Base-by-base conservation (phyloP, 2,888 invertebrate genomes). In the Pardosa pseudoannulata region DNA sequence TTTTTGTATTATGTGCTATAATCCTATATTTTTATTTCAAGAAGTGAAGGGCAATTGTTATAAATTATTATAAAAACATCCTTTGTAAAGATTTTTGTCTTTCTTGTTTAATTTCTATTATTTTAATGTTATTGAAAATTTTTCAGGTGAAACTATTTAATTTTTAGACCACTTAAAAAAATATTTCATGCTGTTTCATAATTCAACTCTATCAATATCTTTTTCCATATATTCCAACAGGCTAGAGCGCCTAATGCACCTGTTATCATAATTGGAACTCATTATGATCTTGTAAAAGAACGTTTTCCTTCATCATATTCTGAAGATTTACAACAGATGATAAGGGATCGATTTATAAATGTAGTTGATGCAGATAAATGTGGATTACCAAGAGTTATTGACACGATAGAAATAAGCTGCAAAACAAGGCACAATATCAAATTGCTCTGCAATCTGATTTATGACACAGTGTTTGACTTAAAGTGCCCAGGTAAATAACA, bases 221-320 rank as follows among this genome's bases (percentile, higher is more conserved):
- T n/a, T n/a, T n/a, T n/a, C n/a, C n/a, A n/a, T n/a, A n/a, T 88
- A 31, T 31, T 64, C 50, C 28, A 70, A 41, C 94, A 96, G 93
- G 96, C 97, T 0, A 94, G 98, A 89, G 98, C 98, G 0, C 98
- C 98, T 0, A 98, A 98, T 90, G 96, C 98, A 0, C 97, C 98
- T 0, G 98, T 98, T 2, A 94, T 99, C 68, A 97, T 99, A 91
- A 96, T 99, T 11, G 99, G 98, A 0, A 99, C 99, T 0, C 98
- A 99, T 92, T 96, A 96, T 90, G 99, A 99, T 91, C 94, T 96
- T 80, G 95, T 96, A 13, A 94, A 94, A 90, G 94, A 95, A 89
- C 92, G 92, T 73, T 93, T 93, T 89, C 93, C 93, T 88, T 92
- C 93, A 0, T 92, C 92, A 16, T 93, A 91, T 88, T 92, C 94